Conservation (phyloP, 2,113 vertebrate species). For the Syngnathoides biaculeatus region DNA sequence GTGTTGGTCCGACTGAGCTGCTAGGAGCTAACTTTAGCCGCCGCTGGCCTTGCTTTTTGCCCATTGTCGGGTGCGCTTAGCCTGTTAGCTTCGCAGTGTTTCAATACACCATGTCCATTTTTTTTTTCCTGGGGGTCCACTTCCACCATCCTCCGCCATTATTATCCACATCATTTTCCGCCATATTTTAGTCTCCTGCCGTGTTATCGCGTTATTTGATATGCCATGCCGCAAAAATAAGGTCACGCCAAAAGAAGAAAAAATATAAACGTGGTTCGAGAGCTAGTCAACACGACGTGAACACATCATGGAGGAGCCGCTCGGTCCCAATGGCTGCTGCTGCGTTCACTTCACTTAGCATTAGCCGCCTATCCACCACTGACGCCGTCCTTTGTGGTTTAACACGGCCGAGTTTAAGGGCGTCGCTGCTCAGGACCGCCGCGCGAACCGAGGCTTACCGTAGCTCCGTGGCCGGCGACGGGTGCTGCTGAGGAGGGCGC, state of each 20-base stretch:
- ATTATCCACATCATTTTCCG: not conserved
- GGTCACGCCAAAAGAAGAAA: too few species aligned
- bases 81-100: not conserved
- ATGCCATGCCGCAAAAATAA: constrained; percentile 43
- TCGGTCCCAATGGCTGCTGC: constrained; percentile 67
- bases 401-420: not conserved
- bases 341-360: constrained; percentile 46
- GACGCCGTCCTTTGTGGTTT: not conserved
- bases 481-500: constrained; percentile 39
- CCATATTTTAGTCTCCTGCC: not conserved
- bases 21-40: constrained; percentile 1
- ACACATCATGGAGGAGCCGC: constrained; percentile 64
- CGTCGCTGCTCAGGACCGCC: too few species aligned
- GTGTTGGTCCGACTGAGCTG: not conserved
- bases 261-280: too few species aligned
- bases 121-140: not conserved
- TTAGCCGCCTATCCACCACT: constrained; percentile 43
- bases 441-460: constrained; percentile 53
- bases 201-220: not conserved
- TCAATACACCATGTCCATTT: not conserved
- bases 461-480: constrained; percentile 41
- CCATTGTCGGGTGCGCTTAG: not conserved
- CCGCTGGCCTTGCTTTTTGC: not conserved
- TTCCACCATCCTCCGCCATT: not conserved
- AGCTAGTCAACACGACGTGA: not conserved